A percentile compares a stretch with the other conserved stretches of the same genome.
Evolutionary conservation across 2,797 vertebrate genomes (phyloP).

Genomic region (Limnodromus scolopaceus): DNA sequence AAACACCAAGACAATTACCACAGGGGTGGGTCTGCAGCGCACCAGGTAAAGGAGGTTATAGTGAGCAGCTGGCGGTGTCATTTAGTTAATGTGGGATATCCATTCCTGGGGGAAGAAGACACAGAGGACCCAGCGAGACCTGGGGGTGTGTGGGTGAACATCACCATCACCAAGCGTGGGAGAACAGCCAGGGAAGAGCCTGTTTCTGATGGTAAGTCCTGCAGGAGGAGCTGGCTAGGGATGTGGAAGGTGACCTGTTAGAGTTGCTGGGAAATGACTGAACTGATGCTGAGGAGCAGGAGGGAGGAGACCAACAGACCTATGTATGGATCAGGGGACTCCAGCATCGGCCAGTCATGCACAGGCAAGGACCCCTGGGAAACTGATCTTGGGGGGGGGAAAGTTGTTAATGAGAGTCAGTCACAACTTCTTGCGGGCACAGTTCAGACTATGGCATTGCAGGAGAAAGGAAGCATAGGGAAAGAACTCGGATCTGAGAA

Average conservation of each 20-base stretch:
- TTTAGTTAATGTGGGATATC: not conserved
- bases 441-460: not conserved
- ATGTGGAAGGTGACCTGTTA: not conserved
- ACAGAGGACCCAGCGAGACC: not conserved
- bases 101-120: not conserved
- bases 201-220: not conserved
- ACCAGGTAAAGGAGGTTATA: not conserved
- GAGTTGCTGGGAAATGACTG: not conserved
- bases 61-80: not conserved
- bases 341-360: fast-evolving
- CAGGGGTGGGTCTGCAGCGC: not conserved
- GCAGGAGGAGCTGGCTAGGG: not conserved
- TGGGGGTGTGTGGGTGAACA: not conserved
- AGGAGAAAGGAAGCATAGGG: not conserved
- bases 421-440: not conserved
- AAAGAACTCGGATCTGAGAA: not conserved
- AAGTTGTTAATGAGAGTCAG: not conserved
- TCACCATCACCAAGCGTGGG: not conserved
- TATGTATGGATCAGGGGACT: not conserved
- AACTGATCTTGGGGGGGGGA: not conserved
- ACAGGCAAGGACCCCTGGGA: not conserved
- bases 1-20: not conserved
- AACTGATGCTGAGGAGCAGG: not conserved
- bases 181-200: not conserved
- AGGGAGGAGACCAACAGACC: not conserved